Conservation (phyloP, 2,797 vertebrate species). For the Sandelia bainsii region DNA sequence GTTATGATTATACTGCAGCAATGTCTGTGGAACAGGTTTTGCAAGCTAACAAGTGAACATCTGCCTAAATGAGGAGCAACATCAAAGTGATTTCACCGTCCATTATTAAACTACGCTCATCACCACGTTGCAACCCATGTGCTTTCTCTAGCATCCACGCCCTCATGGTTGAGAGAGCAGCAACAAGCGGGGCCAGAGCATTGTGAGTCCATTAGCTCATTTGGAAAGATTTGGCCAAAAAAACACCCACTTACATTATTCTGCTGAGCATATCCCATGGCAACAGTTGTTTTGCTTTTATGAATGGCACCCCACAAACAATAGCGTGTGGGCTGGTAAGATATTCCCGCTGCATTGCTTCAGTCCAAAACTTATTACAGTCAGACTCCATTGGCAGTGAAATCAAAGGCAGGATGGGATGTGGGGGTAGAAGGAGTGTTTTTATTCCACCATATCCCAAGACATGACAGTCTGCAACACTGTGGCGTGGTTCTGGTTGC, state of each 20-base stretch:
- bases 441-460: conserved; percentile 62
- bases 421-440: conserved; percentile 41
- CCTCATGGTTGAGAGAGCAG: conserved; percentile 19
- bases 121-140: conserved; percentile 44
- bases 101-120: conserved; percentile 22
- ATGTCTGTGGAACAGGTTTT: not conserved
- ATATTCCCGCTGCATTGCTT: conserved; percentile 61
- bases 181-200: conserved; percentile 31
- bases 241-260: conserved; percentile 63
- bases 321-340: conserved; percentile 65
- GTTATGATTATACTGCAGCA: conserved; percentile 10
- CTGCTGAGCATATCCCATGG: conserved; percentile 71
- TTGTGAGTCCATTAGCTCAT: conserved; percentile 66
- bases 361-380: conserved; percentile 75
- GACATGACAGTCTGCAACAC: conserved; percentile 61
- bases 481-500: conserved; percentile 57
- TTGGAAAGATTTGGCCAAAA: conserved; percentile 57
- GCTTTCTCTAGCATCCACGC: conserved; percentile 30
- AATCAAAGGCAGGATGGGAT: conserved; percentile 71
- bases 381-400: conserved; percentile 70
- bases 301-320: conserved; percentile 74
- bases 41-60: not conserved
- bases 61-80: conserved; percentile 4
- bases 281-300: conserved; percentile 77
- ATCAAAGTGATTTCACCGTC: not conserved